These are phyloP conservation scores for Halichoerus grypus DNA, from an alignment of 2,113 vertebrate genomes.

Conservation along the genomic window DNA sequence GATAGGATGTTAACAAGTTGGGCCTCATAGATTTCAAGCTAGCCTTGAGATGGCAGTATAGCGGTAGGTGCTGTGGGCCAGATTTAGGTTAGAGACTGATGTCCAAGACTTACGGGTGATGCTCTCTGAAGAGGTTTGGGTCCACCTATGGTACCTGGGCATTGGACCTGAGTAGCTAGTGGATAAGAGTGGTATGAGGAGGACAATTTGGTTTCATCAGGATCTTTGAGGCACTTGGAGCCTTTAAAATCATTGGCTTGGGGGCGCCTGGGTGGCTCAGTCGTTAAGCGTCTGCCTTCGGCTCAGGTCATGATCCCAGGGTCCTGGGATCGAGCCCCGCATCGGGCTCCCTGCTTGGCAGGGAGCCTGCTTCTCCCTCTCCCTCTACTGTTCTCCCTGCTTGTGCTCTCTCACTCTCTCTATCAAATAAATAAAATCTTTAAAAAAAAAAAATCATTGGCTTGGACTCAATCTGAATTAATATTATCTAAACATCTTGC, in stretches of 20 bases:
- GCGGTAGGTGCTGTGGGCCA: background rate
- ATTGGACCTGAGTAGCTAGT: background rate
- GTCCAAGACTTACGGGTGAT: background rate
- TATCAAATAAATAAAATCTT: no score
- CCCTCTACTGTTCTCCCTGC: no score
- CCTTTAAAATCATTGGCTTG: slow-evolving; percentile 31
- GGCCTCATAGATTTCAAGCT: background rate
- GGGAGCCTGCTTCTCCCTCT: no score
- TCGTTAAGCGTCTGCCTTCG: no score
- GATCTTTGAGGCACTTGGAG: background rate
- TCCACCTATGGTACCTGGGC: background rate
- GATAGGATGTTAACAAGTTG: background rate
- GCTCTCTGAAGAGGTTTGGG: background rate
- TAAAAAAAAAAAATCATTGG: background rate
- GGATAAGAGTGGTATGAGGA: background rate
- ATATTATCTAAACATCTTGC: background rate
- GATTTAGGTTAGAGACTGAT: background rate
- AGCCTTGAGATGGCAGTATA: background rate
- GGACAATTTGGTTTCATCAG: background rate
- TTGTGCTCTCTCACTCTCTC: no score
- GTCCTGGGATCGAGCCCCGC: no score
- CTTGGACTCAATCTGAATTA: background rate
- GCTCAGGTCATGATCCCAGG: no score
- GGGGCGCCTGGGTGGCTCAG: no score
- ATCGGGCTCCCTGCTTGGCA: no score